phyloP scores from a whole-genome alignment of 1,140 invertebrate species.

The Sinonovacula constricta region DNA sequence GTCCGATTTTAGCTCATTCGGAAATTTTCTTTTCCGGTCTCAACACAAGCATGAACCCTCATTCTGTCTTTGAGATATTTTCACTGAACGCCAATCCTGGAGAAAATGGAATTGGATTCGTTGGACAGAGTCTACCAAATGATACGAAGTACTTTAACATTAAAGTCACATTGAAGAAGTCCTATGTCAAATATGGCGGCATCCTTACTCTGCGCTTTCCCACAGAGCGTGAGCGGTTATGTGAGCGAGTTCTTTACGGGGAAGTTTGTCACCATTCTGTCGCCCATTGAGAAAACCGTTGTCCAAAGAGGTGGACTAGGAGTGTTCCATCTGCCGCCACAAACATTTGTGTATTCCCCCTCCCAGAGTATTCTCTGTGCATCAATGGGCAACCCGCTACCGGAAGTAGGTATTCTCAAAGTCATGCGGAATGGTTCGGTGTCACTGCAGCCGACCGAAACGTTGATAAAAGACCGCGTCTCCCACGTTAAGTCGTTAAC shows the following conservation, averaged over 20 bases:
- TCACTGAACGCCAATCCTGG: too few species aligned
- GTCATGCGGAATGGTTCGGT: neutral
- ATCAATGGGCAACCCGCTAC: slow-evolving; percentile 35
- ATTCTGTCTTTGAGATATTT: too few species aligned
- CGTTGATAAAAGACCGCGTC: too few species aligned
- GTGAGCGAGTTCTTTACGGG: slow-evolving; percentile 29
- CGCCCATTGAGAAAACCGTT: slow-evolving; percentile 1
- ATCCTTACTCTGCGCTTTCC: slow-evolving; percentile 34
- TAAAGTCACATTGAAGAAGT: slow-evolving; percentile 8
- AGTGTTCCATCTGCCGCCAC: slow-evolving; percentile 14
- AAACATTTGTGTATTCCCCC: slow-evolving; percentile 29
- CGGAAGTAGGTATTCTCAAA: slow-evolving; percentile 20
- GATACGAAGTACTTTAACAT: too few species aligned
- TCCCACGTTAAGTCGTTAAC: too few species aligned
- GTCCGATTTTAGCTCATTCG: too few species aligned
- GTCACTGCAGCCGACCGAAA: too few species aligned
- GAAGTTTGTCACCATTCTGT: slow-evolving; percentile 20
- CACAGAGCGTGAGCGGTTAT: slow-evolving; percentile 12
- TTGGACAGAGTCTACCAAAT: too few species aligned
- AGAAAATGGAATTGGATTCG: too few species aligned
- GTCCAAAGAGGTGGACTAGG: slow-evolving; percentile 13
- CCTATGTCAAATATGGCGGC: slow-evolving; percentile 38
- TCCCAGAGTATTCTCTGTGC: slow-evolving; percentile 29
- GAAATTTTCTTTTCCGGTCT: too few species aligned
- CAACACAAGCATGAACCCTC: too few species aligned